Evolutionary conservation across 2,797 vertebrate genomes (phyloP).

Genomic region (Macrochelys suwanniensis): DNA sequence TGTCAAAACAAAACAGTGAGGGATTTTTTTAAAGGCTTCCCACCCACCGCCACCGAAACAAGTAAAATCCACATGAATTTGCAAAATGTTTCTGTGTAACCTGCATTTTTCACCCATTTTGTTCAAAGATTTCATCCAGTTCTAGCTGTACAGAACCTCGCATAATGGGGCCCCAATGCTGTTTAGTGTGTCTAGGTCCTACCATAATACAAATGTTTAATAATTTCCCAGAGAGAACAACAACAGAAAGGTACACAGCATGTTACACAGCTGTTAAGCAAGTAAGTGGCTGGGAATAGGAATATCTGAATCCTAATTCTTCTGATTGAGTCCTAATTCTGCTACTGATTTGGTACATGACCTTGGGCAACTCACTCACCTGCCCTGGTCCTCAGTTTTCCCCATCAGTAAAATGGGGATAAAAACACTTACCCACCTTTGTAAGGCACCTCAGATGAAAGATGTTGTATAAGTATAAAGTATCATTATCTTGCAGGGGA

Average conservation of each 20-base stretch:
- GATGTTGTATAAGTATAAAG: not conserved
- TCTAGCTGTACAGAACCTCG: not conserved
- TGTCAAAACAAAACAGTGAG: not conserved
- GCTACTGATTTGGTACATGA: not conserved
- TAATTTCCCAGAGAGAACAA: not conserved
- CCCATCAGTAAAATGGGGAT: not conserved
- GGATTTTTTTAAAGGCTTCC: no score
- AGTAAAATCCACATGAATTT: no score
- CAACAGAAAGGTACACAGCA: not conserved
- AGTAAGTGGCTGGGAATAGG: not conserved
- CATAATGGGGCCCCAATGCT: not conserved
- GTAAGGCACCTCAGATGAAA: not conserved
- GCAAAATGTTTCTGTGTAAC: no score
- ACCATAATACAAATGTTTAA: not conserved
- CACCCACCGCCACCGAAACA: no score
- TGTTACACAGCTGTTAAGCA: not conserved
- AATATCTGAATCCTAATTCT: not conserved
- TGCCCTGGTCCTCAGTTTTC: not conserved
- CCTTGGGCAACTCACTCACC: not conserved
- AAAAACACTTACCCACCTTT: not conserved
- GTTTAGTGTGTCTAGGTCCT: not conserved
- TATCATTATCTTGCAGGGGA: not conserved
- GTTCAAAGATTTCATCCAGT: not conserved
- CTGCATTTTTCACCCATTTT: not conserved
- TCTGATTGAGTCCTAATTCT: not conserved